These are phyloP conservation scores for Microtus montanus DNA, from an alignment of 2,113 vertebrate species.

Conservation along the genomic window DNA sequence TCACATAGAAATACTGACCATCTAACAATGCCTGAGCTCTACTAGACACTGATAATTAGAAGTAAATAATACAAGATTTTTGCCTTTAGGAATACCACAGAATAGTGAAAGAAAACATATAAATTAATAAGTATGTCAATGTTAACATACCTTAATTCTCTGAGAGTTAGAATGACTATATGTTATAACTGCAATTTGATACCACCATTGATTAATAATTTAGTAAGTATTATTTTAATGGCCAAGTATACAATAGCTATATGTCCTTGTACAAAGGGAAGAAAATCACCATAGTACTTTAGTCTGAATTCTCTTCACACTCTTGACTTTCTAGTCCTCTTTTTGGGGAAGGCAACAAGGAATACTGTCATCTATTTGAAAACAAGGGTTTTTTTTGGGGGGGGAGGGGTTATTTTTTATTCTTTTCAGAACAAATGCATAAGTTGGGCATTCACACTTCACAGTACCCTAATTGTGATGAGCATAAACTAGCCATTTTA, in stretches of 20 bases:
- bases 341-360: neutral
- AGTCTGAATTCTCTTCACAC: neutral
- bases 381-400: neutral
- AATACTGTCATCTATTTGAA: neutral
- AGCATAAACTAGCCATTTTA: neutral
- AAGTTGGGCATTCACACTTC: neutral
- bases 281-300: neutral
- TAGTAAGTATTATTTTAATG: constrained; percentile 1
- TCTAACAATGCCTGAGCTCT: neutral
- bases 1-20: neutral
- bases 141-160: neutral
- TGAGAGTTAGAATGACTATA: neutral
- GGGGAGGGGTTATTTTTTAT: too few relatives aligned
- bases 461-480: neutral
- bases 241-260: neutral
- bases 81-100: neutral
- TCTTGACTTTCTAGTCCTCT: neutral
- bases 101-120: constrained; percentile 4
- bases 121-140: neutral
- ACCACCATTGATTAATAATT: neutral
- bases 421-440: neutral
- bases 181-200: neutral
- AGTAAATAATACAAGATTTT: neutral
- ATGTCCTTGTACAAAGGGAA: neutral
- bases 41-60: neutral